phyloP scores from a whole-genome alignment of 1,140 invertebrate genomes.

The Danaus plexippus region DNA sequence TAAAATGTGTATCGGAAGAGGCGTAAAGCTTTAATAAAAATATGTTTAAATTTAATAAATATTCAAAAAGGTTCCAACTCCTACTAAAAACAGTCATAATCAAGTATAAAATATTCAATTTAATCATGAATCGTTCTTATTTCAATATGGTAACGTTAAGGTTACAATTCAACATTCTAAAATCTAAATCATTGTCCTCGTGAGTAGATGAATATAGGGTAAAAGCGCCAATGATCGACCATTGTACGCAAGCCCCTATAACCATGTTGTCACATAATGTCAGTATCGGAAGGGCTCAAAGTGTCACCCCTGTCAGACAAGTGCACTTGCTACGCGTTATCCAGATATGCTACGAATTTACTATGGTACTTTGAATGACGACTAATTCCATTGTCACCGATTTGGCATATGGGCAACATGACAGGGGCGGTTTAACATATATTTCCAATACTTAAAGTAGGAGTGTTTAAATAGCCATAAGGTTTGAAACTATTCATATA shows the following conservation, averaged over 20 bases:
- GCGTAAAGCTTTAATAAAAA: slow-evolving; percentile 23
- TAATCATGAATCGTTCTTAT: too few species aligned
- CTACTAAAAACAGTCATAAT: too few species aligned
- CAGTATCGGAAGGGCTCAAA: slow-evolving; percentile 63
- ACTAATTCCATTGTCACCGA: slow-evolving; percentile 67
- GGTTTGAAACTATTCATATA: slow-evolving; percentile 11
- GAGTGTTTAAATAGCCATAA: slow-evolving; percentile 25
- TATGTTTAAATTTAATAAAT: too few species aligned
- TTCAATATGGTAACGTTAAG: too few species aligned
- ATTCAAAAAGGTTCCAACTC: too few species aligned
- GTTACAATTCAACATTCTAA: slow-evolving; percentile 9
- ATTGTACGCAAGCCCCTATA: slow-evolving; percentile 51
- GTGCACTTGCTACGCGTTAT: slow-evolving; percentile 65
- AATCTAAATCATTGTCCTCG: slow-evolving; percentile 27
- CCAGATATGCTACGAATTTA: slow-evolving; percentile 61
- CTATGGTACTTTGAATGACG: slow-evolving; percentile 64
- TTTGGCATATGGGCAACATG: slow-evolving; percentile 59
- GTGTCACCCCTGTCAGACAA: slow-evolving; percentile 60
- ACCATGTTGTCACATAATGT: slow-evolving; percentile 63
- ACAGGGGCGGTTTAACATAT: slow-evolving; percentile 50
- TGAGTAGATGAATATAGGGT: slow-evolving; percentile 44
- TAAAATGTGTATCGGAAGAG: slow-evolving; percentile 42
- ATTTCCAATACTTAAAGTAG: slow-evolving; percentile 49
- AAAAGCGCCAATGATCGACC: slow-evolving; percentile 50
- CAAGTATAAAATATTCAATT: too few species aligned